Percentiles rank a stretch among this genome's conserved stretches.
These are phyloP conservation scores for Spilosoma lubricipeda DNA, from an alignment of 2,888 invertebrate genomes.

Conservation along the genomic window DNA sequence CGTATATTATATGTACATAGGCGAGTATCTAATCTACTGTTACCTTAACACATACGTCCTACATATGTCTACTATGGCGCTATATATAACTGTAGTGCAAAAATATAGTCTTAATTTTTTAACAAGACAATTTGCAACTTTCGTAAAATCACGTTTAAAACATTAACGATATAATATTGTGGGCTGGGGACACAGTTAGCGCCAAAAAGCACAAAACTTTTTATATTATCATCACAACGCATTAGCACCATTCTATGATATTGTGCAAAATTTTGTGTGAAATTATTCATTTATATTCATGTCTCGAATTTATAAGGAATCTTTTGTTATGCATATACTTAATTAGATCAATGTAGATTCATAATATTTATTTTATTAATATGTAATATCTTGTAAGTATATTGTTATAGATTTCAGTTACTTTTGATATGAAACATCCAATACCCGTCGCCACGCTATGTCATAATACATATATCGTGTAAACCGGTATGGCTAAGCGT, in stretches of 20 bases:
- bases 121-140: not conserved
- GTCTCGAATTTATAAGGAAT: constrained; percentile 12
- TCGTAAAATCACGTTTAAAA: constrained; percentile 13
- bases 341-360: not conserved
- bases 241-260: constrained; percentile 56
- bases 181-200: constrained; percentile 27
- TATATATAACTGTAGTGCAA: not conserved
- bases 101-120: not conserved
- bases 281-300: constrained; percentile 25
- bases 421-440: not conserved
- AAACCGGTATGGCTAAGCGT: too few species aligned
- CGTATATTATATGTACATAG: not conserved
- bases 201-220: constrained; percentile 53
- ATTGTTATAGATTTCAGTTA: not conserved
- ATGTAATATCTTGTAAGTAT: not conserved
- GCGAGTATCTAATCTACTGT: not conserved
- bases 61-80: not conserved
- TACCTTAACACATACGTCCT: not conserved
- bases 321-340: not conserved
- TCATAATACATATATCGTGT: too few species aligned
- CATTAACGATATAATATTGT: constrained; percentile 14
- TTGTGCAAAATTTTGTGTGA: constrained; percentile 43
- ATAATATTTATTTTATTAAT: not conserved
- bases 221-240: constrained; percentile 54
- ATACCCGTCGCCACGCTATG: too few species aligned